These are phyloP conservation scores for Lepilemur septentrionalis DNA, from an alignment of 2,797 vertebrate species.

Conservation along the genomic window DNA sequence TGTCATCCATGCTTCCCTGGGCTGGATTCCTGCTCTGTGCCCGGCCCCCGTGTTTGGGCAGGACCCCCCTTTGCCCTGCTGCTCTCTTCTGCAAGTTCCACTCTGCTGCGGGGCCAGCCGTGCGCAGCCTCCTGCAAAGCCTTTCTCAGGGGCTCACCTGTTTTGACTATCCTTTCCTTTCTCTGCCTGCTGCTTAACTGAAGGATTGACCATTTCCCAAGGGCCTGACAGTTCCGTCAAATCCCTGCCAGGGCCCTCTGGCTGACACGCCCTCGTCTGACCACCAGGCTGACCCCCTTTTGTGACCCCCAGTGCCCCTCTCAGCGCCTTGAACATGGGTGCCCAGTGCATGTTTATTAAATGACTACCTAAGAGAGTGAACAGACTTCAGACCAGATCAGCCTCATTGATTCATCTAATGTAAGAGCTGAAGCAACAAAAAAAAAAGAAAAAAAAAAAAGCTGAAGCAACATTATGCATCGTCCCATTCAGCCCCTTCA, in stretches of 20 bases:
- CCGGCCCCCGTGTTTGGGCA: not conserved
- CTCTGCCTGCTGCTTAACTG: not conserved
- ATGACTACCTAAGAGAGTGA: not conserved
- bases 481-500: not conserved
- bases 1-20: not conserved
- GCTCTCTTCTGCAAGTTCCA: not conserved
- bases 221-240: not conserved
- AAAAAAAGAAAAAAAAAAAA: no score
- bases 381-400: not conserved
- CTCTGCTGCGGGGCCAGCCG: accelerated
- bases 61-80: not conserved
- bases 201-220: not conserved
- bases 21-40: no score
- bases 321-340: not conserved
- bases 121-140: not conserved
- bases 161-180: not conserved
- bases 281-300: not conserved
- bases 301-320: not conserved
- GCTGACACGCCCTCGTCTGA: not conserved
- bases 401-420: not conserved
- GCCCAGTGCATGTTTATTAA: not conserved
- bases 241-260: not conserved
- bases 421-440: not conserved
- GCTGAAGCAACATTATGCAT: not conserved
- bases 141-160: not conserved